Evolutionary conservation across 2,113 vertebrate genomes (phyloP).

Genomic region (Ondatra zibethicus): DNA sequence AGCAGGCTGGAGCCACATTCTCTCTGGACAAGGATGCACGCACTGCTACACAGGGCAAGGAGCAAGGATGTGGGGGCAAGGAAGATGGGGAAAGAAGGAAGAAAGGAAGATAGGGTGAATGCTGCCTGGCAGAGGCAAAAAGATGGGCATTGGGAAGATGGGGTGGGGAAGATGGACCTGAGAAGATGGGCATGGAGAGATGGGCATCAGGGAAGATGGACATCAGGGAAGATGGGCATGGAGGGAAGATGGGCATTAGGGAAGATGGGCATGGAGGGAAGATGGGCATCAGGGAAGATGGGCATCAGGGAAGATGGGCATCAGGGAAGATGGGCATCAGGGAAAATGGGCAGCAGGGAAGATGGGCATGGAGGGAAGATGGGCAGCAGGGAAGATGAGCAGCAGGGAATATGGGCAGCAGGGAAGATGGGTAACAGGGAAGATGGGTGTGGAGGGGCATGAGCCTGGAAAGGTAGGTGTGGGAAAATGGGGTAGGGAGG

Average conservation of each 20-base stretch:
- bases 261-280: no score
- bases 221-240: neutral
- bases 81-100: neutral
- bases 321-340: neutral
- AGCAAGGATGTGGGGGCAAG: neutral
- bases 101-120: neutral
- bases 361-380: neutral
- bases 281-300: neutral
- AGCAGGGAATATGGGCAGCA: accelerated
- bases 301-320: neutral
- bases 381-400: neutral
- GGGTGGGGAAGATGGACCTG: no score
- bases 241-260: neutral
- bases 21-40: neutral
- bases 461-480: neutral
- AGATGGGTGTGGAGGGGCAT: neutral
- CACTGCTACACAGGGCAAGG: neutral
- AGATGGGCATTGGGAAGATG: neutral
- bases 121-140: neutral
- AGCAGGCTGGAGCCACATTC: neutral
- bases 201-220: no score
- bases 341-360: neutral
- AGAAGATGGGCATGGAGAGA: no score
- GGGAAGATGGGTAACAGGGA: neutral
- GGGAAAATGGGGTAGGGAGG: neutral